Percentiles rank a stretch among this genome's conserved stretches.
phyloP scores from a whole-genome alignment of 2,888 invertebrate genomes.

The Spilarctia lutea region DNA sequence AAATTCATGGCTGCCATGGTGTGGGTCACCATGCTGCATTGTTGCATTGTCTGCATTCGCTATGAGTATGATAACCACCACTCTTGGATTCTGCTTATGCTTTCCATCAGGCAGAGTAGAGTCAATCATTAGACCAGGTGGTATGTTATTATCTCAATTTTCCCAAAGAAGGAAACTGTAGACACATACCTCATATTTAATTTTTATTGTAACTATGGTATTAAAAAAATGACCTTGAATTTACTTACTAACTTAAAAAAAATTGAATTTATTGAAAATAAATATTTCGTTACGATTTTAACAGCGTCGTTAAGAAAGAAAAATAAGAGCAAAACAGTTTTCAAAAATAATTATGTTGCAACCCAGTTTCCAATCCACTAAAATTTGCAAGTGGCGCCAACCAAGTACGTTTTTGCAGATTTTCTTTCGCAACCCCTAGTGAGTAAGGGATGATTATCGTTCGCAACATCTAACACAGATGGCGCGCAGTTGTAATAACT shows the following conservation, averaged over 20 bases:
- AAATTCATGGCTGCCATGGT: too few relatives aligned
- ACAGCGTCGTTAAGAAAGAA: background rate
- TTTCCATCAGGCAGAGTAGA: too few relatives aligned
- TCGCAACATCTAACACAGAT: conserved; percentile 62
- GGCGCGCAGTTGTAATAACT: conserved; percentile 59
- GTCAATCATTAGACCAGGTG: too few relatives aligned
- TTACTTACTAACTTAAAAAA: background rate
- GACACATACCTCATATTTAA: background rate
- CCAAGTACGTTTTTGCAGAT: conserved; percentile 78
- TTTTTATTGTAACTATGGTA: background rate
- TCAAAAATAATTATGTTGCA: conserved; percentile 23
- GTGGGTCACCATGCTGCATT: too few relatives aligned
- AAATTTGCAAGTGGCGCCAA: conserved; percentile 74
- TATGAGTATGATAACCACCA: too few relatives aligned
- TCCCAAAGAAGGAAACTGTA: background rate
- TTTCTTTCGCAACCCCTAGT: conserved; percentile 80
- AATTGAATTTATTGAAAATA: background rate
- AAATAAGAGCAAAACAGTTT: background rate
- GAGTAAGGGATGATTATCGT: conserved; percentile 73
- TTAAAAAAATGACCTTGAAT: background rate
- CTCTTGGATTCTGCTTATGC: too few relatives aligned
- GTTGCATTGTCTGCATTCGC: too few relatives aligned
- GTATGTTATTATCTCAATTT: too few relatives aligned
- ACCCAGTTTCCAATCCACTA: conserved; percentile 43
- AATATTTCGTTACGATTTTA: background rate